These are phyloP conservation scores for Echinarachnius parma DNA, from an alignment of 53 echinoderm and acorn worm genomes.

Conservation along the genomic window DNA sequence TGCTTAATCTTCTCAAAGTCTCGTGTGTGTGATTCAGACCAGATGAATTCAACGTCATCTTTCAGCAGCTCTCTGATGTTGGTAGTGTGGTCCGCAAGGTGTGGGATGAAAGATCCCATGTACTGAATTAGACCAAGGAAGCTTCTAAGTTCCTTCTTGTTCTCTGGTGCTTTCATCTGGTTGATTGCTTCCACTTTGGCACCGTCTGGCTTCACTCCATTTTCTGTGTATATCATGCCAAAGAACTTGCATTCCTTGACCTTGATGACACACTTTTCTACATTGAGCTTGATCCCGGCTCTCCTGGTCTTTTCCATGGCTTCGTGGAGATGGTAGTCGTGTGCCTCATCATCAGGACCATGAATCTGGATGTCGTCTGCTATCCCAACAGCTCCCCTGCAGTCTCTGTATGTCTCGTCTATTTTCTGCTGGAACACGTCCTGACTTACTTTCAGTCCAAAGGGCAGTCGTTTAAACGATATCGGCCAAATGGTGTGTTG, in stretches of 20 bases:
- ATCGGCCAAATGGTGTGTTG: neutral
- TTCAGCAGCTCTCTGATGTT: slow-evolving; percentile 5
- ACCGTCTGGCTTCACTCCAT: slow-evolving; percentile 36
- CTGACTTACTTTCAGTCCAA: neutral
- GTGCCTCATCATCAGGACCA: slow-evolving; percentile 7
- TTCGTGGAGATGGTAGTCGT: slow-evolving; percentile 34
- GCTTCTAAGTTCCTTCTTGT: slow-evolving; percentile 39
- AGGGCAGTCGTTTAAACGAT: slow-evolving; percentile 12
- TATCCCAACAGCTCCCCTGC: slow-evolving; percentile 31
- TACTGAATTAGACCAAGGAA: slow-evolving; percentile 47
- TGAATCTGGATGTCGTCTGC: slow-evolving; percentile 35
- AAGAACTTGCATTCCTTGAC: slow-evolving; percentile 20
- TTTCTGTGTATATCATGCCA: slow-evolving; percentile 24
- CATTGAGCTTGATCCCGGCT: slow-evolving; percentile 35
- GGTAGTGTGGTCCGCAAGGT: slow-evolving; percentile 38
- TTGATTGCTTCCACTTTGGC: slow-evolving; percentile 13
- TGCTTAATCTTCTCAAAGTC: slow-evolving; percentile 11
- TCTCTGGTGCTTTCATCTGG: slow-evolving; percentile 27
- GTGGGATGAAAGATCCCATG: slow-evolving; percentile 44
- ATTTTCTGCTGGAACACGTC: slow-evolving; percentile 23
- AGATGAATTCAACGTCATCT: slow-evolving; percentile 11
- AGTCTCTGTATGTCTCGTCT: slow-evolving; percentile 2
- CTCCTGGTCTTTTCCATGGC: slow-evolving; percentile 27
- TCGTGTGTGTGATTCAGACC: slow-evolving; percentile 21
- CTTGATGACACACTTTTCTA: slow-evolving; percentile 39